A percentile compares a stretch with the other conserved stretches of the same genome.
These are phyloP conservation scores for Megalopta genalis DNA, from an alignment of 1,140 invertebrate genomes.

Conservation along the genomic window DNA sequence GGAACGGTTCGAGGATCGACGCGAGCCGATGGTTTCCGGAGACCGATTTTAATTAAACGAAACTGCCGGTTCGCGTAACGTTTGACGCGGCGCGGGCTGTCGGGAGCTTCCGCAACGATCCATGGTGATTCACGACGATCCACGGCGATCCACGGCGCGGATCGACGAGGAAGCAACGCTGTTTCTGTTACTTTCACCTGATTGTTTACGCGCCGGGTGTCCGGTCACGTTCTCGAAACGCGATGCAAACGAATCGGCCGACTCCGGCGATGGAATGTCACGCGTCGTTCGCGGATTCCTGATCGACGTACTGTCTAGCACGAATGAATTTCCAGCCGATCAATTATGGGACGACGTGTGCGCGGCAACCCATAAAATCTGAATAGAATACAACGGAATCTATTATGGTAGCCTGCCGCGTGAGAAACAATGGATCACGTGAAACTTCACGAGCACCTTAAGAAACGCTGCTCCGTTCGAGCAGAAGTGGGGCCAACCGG, in stretches of 20 bases:
- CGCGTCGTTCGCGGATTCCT: background rate
- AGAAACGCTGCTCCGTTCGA: slow-evolving; percentile 32
- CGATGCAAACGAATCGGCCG: background rate
- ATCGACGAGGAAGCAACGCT: background rate
- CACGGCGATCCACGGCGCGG: too few relatives aligned
- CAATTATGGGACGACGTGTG: too few relatives aligned
- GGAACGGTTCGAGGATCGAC: too few relatives aligned
- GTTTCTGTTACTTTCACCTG: slow-evolving; percentile 46
- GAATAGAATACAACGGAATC: too few relatives aligned
- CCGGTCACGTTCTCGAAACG: slow-evolving; percentile 8
- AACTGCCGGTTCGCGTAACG: background rate
- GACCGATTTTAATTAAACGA: background rate
- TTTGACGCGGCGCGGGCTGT: background rate
- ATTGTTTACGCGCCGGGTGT: slow-evolving; percentile 30
- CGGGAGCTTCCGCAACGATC: background rate
- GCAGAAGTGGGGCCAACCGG: slow-evolving; percentile 40
- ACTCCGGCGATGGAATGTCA: background rate
- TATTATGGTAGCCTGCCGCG: too few relatives aligned
- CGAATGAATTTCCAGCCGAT: too few relatives aligned
- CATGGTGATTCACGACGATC: too few relatives aligned
- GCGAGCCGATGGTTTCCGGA: too few relatives aligned
- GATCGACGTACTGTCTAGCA: too few relatives aligned
- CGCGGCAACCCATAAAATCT: too few relatives aligned
- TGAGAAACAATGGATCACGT: slow-evolving; percentile 3
- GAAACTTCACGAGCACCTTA: slow-evolving; percentile 42